Base-by-base conservation (phyloP, 1,140 invertebrate genomes). In the Helicoverpa armigera region DNA sequence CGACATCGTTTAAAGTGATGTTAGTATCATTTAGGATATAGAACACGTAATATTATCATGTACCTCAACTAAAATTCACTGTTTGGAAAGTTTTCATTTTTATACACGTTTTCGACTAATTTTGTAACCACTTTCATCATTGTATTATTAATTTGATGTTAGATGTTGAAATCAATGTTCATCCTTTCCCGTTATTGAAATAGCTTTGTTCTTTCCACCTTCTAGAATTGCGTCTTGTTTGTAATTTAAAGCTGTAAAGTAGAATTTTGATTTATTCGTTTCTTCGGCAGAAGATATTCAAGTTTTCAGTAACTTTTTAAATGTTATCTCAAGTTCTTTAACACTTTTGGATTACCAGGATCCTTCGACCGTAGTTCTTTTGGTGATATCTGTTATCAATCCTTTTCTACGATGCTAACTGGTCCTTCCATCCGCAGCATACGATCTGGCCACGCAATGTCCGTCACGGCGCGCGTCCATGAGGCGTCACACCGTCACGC, bases 371-470 rank as follows among this genome's bases (percentile, higher is more conserved):
- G 35, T 43, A 43, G 7, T n/a, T 18, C n/a, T 1, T 3, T 56
- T 56, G 53, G 16, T 56, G 5, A n/a, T n/a, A 10, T 29, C 18
- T 60, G 3, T 0, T 29, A 11, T 3, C 0, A 23, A 29, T 14
- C 12, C 10, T n/a, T 29, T 10, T n/a, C 53, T 0, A 4, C 48
- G 35, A 16, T 43, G 23, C 63, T 63, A 48, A 63, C n/a, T 80
- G 65, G 31, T 73, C 11, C 18, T 50, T 80, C 31, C 54, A 9
- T 76, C 16, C 53, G 16, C 92, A 97, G 97, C 97, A 72, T 98
- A 98, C 87, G 98, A 98, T 93, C 92, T 98, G 89, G 97, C 97
- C 70, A 98, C 97, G 14, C 97, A 98, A 86, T 97, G 97, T 90
- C 97, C 97, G 74, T 96, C 96, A 54, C 95, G 96, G 74, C 95